Evolutionary conservation across 2,113 vertebrate species (phyloP).

Genomic region (Struthio camelus): DNA sequence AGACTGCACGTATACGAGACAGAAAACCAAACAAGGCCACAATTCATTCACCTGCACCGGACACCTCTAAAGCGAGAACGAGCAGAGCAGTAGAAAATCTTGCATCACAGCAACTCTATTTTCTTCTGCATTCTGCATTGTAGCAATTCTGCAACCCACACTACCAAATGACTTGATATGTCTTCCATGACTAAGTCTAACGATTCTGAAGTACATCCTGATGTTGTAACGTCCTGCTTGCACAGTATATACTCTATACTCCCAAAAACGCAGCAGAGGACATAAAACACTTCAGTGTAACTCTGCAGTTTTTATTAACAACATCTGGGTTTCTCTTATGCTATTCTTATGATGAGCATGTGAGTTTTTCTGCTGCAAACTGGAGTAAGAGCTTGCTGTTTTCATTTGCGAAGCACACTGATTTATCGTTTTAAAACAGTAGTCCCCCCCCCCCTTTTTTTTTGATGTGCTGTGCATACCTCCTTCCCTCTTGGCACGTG

Average conservation of each 20-base stretch:
- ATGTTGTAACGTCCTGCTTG: neutral
- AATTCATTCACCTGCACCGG: neutral
- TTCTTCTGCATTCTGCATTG: neutral
- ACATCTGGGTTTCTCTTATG: neutral
- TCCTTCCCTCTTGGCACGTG: neutral
- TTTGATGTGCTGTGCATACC: neutral
- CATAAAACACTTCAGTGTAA: neutral
- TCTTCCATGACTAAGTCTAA: neutral
- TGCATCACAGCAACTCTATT: no score
- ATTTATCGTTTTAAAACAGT: neutral
- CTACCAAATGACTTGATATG: neutral
- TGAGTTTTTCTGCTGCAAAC: neutral
- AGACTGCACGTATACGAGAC: neutral
- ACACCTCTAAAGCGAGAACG: neutral
- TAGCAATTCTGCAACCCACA: neutral
- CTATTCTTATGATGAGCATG: neutral
- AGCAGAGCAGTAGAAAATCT: neutral
- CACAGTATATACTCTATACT: no score
- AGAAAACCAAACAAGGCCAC: neutral
- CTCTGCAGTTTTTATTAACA: neutral
- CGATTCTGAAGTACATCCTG: neutral
- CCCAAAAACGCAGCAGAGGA: neutral
- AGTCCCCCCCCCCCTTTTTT: neutral
- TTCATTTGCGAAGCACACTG: neutral
- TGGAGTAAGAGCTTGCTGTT: neutral